Evolutionary conservation across 2,888 invertebrate species (phyloP).

Genomic region (Itoplectis maculator): DNA sequence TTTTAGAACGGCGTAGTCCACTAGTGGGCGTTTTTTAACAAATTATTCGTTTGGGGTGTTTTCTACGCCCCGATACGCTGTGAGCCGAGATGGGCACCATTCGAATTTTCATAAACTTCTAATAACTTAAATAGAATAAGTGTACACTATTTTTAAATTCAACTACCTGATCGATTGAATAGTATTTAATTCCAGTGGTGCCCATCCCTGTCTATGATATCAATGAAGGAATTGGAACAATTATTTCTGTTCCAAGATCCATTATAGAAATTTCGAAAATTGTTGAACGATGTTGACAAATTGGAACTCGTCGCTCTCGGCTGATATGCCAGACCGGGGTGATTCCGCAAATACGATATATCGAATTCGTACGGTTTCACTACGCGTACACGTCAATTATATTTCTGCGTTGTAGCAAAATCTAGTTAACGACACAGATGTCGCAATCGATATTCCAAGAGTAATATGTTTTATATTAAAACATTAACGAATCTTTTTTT

Average conservation of each 20-base stretch:
- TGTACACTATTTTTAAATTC: background rate
- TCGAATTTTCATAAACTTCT: background rate
- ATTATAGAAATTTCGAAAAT: constrained; percentile 17
- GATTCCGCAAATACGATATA: background rate
- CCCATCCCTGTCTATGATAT: background rate
- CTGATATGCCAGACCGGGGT: background rate
- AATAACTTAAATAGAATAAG: background rate
- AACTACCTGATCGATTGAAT: background rate
- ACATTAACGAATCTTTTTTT: constrained; percentile 60
- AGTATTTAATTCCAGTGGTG: background rate
- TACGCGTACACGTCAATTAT: constrained; percentile 15
- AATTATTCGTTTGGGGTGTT: background rate
- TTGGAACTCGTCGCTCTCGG: background rate
- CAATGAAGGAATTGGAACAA: background rate
- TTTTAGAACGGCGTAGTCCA: background rate
- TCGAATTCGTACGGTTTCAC: constrained; percentile 17
- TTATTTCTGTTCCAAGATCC: background rate
- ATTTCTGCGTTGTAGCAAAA: constrained; percentile 33
- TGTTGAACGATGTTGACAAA: constrained; percentile 3
- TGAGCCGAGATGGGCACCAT: constrained; percentile 9
- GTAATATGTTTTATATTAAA: constrained; percentile 62
- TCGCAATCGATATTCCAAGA: constrained; percentile 9
- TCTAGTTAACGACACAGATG: constrained; percentile 2
- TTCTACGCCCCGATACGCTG: background rate
- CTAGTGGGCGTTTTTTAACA: background rate